Base-by-base conservation (phyloP, 2,797 vertebrate species). In the Hapalemur alaotrensis region DNA sequence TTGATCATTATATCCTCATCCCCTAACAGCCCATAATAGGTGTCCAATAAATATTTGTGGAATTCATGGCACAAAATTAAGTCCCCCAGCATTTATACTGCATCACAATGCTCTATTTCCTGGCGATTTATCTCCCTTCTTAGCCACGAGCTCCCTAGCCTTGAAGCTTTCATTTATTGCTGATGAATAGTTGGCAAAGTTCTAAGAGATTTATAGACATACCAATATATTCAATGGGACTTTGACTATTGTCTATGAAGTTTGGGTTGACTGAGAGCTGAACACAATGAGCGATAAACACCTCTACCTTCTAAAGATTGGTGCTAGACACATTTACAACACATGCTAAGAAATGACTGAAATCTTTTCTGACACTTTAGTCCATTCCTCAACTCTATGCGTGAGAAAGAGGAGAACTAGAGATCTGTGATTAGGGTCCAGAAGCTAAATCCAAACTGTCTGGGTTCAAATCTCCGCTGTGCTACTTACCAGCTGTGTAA, bases 231-330 rank as follows among this genome's bases (percentile, higher is more conserved):
- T 92, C 78, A 92, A 32, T 83, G 38, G 70, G 15, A 69, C 82
- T 61, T 91, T 87, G 86, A 79, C 57, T 79, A 15, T 54, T 52
- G 50, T 30, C 87, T 88, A 7, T 88, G 67, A 48, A 78, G 30
- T 78, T 92, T 76, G 69, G 43, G n/a, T 82, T 90, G 57, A 43
- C 80, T 28, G 32, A 93, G 92, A 95, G 61, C 72, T 38, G 67
- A 81, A 20, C 72, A 61, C 32, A 82, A 18, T 32, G 72, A 23
- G 9, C 4, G 9, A 50, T 84, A 67, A 93, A 54, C 41, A 78
- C 2, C 14, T 61, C 75, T 50, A 11, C 7, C 1, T 95, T 50
- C 48, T 86, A 61, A 80, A 95, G 43, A 28, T 1, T 46, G 65
- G 63, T 48, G 43, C 54, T 35, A 43, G 70, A 76, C 65, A 84